Evolutionary conservation across 2,113 vertebrate genomes (phyloP).

Genomic region (Albula glossodonta): DNA sequence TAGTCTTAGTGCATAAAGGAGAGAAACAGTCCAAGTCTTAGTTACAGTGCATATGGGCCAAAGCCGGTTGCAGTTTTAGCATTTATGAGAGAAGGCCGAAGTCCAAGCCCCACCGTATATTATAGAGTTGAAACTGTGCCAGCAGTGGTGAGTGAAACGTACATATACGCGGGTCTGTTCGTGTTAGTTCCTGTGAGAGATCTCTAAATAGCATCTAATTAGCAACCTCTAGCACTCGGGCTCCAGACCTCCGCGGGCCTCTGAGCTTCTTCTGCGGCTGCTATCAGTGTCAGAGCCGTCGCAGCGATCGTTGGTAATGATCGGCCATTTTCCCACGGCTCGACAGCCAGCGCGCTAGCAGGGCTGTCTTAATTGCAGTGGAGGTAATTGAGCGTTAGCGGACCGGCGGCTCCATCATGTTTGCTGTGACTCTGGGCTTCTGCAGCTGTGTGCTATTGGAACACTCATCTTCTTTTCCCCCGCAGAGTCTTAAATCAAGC

Average conservation of each 20-base stretch:
- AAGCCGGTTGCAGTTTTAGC: background rate
- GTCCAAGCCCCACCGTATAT: background rate
- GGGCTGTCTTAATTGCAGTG: slow-evolving; percentile 23
- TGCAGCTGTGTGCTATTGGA: background rate
- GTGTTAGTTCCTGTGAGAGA: slow-evolving; percentile 19
- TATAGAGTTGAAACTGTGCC: background rate
- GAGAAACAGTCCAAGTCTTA: background rate
- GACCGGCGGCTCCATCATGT: slow-evolving; percentile 13
- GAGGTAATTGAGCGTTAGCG: slow-evolving; percentile 27
- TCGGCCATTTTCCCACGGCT: slow-evolving; percentile 4
- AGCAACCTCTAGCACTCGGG: slow-evolving; percentile 17
- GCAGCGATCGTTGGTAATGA: background rate
- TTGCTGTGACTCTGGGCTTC: background rate
- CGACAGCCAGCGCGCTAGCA: background rate
- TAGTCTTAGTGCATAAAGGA: background rate
- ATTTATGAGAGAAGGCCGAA: background rate
- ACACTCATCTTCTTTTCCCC: background rate
- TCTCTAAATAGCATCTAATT: slow-evolving; percentile 39
- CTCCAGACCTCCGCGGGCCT: slow-evolving; percentile 8
- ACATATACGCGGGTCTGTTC: background rate
- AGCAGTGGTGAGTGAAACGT: background rate
- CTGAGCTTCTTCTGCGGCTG: background rate
- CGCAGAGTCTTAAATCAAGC: background rate
- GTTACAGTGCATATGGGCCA: background rate
- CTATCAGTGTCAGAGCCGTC: background rate